Conservation (phyloP, 2,113 vertebrate genomes). For the Corvus hawaiiensis region DNA sequence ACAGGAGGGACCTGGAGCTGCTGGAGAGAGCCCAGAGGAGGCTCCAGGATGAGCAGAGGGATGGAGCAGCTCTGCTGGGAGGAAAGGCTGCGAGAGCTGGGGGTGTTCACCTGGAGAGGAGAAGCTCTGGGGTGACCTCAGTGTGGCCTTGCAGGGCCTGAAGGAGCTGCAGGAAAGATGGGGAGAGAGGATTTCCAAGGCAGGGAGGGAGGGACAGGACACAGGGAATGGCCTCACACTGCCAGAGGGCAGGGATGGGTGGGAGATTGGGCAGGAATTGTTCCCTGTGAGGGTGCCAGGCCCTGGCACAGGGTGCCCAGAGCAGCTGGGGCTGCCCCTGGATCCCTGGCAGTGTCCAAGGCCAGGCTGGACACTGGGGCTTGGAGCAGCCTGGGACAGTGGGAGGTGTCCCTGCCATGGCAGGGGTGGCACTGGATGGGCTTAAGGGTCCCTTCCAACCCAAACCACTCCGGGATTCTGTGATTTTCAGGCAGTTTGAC, state of each 20-base stretch:
- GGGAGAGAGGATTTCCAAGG: fast-evolving
- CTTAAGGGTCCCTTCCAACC: fast-evolving
- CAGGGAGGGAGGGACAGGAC: not conserved
- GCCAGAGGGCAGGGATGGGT: no score
- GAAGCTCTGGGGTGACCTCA: no score
- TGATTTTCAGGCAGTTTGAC: not conserved
- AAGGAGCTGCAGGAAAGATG: not conserved
- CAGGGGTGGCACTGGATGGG: fast-evolving
- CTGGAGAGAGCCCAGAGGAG: not conserved
- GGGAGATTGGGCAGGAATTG: not conserved
- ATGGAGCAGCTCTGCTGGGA: not conserved
- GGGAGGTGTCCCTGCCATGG: not conserved
- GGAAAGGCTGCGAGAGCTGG: not conserved
- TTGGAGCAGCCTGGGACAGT: not conserved
- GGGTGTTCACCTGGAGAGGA: not conserved
- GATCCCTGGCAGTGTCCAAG: not conserved
- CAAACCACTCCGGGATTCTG: not conserved
- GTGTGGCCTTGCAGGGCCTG: fast-evolving
- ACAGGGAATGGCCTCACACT: not conserved
- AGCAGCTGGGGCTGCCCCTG: not conserved
- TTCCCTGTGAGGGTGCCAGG: not conserved
- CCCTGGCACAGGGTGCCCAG: not conserved
- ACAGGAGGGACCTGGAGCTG: not conserved
- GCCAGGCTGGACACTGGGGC: not conserved
- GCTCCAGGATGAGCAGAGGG: not conserved